Percentiles rank a stretch among this genome's conserved stretches.
Evolutionary conservation across 1,140 invertebrate genomes (phyloP).

Genomic region (Leptopilina clavipes): DNA sequence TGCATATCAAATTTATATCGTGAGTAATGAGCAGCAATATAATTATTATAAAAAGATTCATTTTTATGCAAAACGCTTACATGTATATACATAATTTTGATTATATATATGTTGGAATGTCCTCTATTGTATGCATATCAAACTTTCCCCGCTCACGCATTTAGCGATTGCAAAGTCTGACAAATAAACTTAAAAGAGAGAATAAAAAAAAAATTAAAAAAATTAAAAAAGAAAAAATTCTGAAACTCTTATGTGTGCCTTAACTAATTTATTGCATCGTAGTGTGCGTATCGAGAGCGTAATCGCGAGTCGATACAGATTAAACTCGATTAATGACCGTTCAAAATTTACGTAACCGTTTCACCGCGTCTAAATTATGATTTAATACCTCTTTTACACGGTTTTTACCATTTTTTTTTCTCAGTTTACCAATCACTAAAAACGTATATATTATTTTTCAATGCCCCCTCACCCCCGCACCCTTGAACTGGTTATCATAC

Average conservation of each 20-base stretch:
- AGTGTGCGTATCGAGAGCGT: slow-evolving; percentile 24
- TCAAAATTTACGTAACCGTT: slow-evolving; percentile 30
- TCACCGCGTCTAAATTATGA: slow-evolving; percentile 3
- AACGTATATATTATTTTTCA: not conserved
- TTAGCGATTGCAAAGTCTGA: slow-evolving; percentile 16
- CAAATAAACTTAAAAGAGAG: slow-evolving; percentile 19
- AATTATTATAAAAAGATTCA: not conserved
- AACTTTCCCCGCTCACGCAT: slow-evolving; percentile 19
- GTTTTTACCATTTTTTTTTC: not conserved
- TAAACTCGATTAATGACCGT: slow-evolving; percentile 32
- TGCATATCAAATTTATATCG: not conserved
- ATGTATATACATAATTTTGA: not conserved
- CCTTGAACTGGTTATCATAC: not conserved
- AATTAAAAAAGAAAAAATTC: too few species aligned
- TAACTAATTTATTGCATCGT: slow-evolving; percentile 31
- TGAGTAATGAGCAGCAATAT: not conserved
- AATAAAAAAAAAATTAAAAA: too few species aligned
- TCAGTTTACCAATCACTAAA: not conserved
- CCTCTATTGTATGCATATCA: slow-evolving; percentile 27
- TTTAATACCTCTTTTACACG: slow-evolving; percentile 4
- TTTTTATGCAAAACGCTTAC: not conserved
- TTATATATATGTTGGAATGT: slow-evolving; percentile 21
- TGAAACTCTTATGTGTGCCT: slow-evolving; percentile 23
- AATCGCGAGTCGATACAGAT: slow-evolving; percentile 34
- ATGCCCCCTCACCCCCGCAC: too few species aligned